Evolutionary conservation across 2,888 invertebrate species (phyloP), one percentile per base, ranked within the genome.

Genomic region (Kryphioiulus occultus): DNA sequence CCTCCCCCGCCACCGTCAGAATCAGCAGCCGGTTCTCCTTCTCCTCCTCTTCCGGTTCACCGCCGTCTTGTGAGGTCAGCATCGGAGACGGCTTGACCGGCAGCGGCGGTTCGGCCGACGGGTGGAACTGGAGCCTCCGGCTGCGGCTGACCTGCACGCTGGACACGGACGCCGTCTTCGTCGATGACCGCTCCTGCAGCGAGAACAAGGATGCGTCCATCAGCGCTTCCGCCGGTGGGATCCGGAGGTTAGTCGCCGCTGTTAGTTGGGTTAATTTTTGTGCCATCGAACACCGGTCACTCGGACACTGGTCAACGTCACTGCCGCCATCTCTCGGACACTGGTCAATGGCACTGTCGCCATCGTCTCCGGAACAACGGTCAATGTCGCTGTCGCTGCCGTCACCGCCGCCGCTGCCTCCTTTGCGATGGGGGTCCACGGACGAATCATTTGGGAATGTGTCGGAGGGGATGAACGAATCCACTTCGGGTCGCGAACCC

Each of bases 61-160:
- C n/a, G n/a, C n/a, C n/a, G n/a, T n/a, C n/a, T n/a, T n/a, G n/a
- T n/a, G n/a, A n/a, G n/a, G n/a, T n/a, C n/a, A n/a, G 19, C 22
- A 22, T 59, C 59, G 22, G 59, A 59, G 22, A 22, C 22, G 22
- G 39, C 39, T 19, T 59, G 59, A 59, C 59, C 53, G 53, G 53
- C 4, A 17, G 53, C 59, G 10, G 59, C 22, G 15, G 22, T 22
- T 59, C 59, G 59, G 0, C 9, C 15, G 47, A 15, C 22, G 86
- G 85, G 85, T 82, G 59, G 87, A 87, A 87, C 39, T 82, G 42
- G 32, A 87, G 83, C 30, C 87, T 42, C 15, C 83, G 84, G 35
- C 87, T 87, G 15, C 87, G 87, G 47, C 83, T 87, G 47, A 87
- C 87, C 17, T 32, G 19, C n/a, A n/a, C n/a, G n/a, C n/a, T n/a